Percentiles rank a stretch among this genome's conserved stretches.
Evolutionary conservation across 2,113 vertebrate genomes (phyloP).

Genomic region (Cryptomyrus ogoouensis): DNA sequence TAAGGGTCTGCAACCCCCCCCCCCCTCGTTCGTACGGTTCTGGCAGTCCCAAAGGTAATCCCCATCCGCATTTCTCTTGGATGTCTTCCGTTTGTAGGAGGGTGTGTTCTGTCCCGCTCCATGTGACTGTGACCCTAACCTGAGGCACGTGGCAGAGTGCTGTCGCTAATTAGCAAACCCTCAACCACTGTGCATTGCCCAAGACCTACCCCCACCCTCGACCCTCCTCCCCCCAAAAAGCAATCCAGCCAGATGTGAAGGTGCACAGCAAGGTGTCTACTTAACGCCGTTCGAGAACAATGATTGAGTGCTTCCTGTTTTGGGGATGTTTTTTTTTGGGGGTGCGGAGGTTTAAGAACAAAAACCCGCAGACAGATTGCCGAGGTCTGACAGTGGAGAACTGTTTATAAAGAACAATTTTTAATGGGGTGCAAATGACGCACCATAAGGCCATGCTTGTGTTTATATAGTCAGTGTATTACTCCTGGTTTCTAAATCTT

Average conservation of each 20-base stretch:
- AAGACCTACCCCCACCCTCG: neutral
- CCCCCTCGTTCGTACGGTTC: neutral
- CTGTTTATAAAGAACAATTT: neutral
- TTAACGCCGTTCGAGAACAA: neutral
- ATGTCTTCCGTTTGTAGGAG: neutral
- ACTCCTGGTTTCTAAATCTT: constrained; percentile 4
- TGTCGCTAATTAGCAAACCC: neutral
- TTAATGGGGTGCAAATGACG: neutral
- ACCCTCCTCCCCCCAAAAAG: neutral
- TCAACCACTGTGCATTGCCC: neutral
- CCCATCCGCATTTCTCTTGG: neutral
- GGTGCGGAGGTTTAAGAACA: neutral
- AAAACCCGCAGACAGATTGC: neutral
- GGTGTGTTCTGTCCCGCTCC: neutral
- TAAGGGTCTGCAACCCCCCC: neutral
- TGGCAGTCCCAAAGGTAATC: constrained; percentile 8
- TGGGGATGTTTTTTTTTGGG: neutral
- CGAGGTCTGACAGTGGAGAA: no score
- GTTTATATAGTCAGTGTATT: constrained; percentile 15
- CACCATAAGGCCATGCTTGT: neutral
- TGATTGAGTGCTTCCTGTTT: neutral
- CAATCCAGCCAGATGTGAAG: neutral
- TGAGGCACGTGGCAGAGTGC: neutral
- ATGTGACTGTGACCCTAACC: neutral
- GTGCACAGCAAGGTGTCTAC: neutral